Evolutionary conservation across 2,113 vertebrate species (phyloP).

Genomic region (Dasyurus viverrinus): DNA sequence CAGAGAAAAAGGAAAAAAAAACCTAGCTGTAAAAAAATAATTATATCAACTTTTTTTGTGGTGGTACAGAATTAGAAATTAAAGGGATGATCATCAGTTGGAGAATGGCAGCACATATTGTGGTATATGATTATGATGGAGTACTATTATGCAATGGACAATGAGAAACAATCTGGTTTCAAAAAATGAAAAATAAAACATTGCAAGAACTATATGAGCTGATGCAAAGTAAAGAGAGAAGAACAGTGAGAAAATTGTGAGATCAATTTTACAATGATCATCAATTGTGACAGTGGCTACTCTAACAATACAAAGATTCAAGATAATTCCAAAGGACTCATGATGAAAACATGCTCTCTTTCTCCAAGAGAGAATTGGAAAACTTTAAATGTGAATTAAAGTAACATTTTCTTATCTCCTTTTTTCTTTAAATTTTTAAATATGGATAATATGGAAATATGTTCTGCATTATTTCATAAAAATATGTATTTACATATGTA

Average conservation of each 20-base stretch:
- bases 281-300: neutral
- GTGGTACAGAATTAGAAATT: neutral
- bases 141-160: neutral
- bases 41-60: neutral
- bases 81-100: neutral
- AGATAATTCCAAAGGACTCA: neutral
- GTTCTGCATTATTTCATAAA: neutral
- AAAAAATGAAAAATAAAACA: neutral
- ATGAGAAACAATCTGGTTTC: neutral
- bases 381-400: neutral
- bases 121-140: neutral
- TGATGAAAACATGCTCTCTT: neutral
- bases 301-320: neutral
- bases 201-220: neutral
- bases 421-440: neutral
- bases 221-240: neutral
- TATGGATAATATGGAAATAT: neutral
- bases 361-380: neutral
- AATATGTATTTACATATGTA: too few relatives aligned
- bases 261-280: neutral
- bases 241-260: neutral
- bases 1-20: neutral
- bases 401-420: neutral
- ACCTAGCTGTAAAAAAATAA: neutral
- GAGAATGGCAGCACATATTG: neutral